Conservation (phyloP, 2,888 invertebrate genomes). For the Axea sp. region DNA sequence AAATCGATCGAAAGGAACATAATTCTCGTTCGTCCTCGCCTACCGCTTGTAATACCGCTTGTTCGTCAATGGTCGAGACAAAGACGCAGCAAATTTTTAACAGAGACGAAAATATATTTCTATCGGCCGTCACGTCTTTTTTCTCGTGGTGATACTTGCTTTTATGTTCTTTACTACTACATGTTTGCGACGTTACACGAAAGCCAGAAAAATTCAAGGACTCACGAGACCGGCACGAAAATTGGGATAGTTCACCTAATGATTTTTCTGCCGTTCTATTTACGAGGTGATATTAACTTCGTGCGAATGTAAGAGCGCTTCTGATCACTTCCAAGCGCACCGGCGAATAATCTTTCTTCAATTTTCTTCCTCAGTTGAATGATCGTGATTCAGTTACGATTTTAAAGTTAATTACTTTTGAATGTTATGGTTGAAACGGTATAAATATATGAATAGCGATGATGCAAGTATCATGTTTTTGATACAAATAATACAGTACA, state of each 20-base stretch:
- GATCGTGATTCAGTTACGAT: no score
- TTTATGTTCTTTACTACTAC: conserved; percentile 10
- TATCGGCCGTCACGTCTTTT: not conserved
- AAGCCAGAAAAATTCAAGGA: conserved; percentile 19
- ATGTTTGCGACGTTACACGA: conserved; percentile 16
- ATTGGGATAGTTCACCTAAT: conserved; percentile 12
- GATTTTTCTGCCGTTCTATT: conserved; percentile 9
- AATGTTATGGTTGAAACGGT: no score
- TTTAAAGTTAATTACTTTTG: no score
- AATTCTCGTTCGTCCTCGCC: conserved; percentile 49
- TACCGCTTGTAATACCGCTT: conserved; percentile 15
- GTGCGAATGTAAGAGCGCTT: no score
- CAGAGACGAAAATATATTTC: not conserved
- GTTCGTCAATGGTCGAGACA: conserved; percentile 1
- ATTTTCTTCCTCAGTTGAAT: no score
- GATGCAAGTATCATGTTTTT: no score
- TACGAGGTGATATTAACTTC: no score
- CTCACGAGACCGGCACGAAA: conserved; percentile 6
- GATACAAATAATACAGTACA: no score
- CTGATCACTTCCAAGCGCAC: no score
- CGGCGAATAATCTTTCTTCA: no score
- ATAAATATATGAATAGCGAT: no score
- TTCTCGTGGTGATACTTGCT: conserved; percentile 12
- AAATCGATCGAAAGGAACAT: conserved; percentile 59
- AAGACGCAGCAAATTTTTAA: not conserved